A percentile compares a stretch with the other conserved stretches of the same genome.
phyloP scores from a whole-genome alignment of 2,888 invertebrate species.

The Nebria salina region DNA sequence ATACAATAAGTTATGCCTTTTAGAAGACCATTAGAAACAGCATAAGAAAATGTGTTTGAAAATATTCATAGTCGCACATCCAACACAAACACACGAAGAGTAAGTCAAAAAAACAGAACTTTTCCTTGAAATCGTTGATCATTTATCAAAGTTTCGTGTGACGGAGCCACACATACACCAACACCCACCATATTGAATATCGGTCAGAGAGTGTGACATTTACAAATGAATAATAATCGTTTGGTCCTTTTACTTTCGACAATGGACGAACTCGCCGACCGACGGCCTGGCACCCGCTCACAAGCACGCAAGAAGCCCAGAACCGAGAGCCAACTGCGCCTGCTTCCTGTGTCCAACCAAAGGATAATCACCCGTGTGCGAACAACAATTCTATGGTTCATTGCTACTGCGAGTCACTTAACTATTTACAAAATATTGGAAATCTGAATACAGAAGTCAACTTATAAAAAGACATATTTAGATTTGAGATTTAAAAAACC shows the following conservation, averaged over 20 bases:
- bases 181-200: conserved; percentile 65
- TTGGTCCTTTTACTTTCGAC: conserved; percentile 62
- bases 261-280: conserved; percentile 52
- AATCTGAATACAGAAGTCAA: neutral
- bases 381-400: neutral
- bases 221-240: conserved; percentile 65
- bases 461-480: neutral
- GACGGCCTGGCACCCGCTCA: conserved; percentile 5
- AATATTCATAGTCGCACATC: neutral
- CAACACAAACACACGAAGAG: neutral
- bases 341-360: conserved; percentile 1
- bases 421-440: neutral
- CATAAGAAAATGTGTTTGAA: neutral
- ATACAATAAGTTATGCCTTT: neutral
- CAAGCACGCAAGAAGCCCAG: neutral
- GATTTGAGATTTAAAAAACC: too few relatives aligned
- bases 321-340: neutral
- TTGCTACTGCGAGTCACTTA: neutral
- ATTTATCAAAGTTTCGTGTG: conserved; percentile 63
- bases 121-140: conserved; percentile 62
- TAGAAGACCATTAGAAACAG: neutral
- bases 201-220: conserved; percentile 62
- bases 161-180: conserved; percentile 50
- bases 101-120: conserved; percentile 55
- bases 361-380: neutral